Percentiles rank a stretch among this genome's conserved stretches.
These are phyloP conservation scores for Drosophila ezoana DNA, from an alignment of 2,888 invertebrate genomes.

Conservation along the genomic window DNA sequence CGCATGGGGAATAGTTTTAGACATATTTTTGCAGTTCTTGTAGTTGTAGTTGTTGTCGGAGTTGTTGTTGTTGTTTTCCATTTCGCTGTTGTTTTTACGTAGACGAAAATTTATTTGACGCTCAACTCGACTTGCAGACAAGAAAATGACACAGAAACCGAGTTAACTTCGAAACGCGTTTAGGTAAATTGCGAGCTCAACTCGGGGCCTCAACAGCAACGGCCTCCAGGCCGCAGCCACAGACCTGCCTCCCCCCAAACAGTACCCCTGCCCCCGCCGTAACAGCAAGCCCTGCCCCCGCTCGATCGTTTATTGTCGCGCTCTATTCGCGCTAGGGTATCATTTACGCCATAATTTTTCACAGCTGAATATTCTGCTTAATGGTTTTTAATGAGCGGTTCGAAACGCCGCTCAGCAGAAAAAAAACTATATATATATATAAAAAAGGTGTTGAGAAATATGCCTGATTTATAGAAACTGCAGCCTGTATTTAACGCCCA, in stretches of 20 bases:
- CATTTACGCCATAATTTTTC: conserved; percentile 79
- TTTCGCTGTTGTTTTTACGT: conserved; percentile 51
- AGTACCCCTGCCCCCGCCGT: not conserved
- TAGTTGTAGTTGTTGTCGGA: conserved; percentile 16
- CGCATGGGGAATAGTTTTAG: conserved; percentile 54
- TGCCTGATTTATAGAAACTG: conserved; percentile 73
- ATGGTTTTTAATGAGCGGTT: conserved; percentile 79
- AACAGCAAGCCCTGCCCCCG: not conserved
- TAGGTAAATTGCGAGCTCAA: conserved; percentile 59
- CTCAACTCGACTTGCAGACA: conserved; percentile 72
- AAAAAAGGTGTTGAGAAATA: conserved; percentile 75
- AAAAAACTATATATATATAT: not conserved
- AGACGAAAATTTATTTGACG: conserved; percentile 80
- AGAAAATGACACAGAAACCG: conserved; percentile 80
- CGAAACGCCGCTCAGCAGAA: conserved; percentile 32
- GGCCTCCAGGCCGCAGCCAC: conserved; percentile 2
- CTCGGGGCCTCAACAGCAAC: conserved; percentile 16
- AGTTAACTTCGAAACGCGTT: conserved; percentile 71
- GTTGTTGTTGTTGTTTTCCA: conserved; percentile 40
- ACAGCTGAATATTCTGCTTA: conserved; percentile 75
- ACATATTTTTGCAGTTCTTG: conserved; percentile 17
- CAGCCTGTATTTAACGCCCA: conserved; percentile 70
- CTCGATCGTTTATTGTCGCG: conserved; percentile 57
- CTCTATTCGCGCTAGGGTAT: conserved; percentile 54
- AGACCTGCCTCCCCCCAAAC: conserved; percentile 2